phyloP scores from a whole-genome alignment of 2,888 invertebrate species.

The Apotomis betuletana region DNA sequence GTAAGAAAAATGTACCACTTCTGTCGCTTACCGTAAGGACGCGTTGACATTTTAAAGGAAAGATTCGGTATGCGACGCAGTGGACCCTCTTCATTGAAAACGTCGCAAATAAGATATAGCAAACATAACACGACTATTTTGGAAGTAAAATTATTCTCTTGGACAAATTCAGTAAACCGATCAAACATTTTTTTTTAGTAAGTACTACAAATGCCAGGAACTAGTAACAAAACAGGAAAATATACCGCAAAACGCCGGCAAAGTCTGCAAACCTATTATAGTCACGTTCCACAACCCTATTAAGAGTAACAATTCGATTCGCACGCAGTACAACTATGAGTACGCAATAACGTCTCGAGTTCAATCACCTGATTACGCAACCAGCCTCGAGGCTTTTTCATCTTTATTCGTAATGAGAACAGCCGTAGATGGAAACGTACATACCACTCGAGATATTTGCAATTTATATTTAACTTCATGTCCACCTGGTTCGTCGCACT shows the following conservation, averaged over 20 bases:
- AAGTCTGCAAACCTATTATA: slow-evolving; percentile 1
- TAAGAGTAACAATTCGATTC: slow-evolving; percentile 61
- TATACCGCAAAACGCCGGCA: slow-evolving; percentile 2
- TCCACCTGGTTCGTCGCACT: slow-evolving; percentile 7
- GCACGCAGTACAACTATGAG: slow-evolving; percentile 54
- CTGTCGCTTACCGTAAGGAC: too few relatives aligned
- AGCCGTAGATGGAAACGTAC: slow-evolving; percentile 52
- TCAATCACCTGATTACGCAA: slow-evolving; percentile 71
- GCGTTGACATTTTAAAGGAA: too few relatives aligned
- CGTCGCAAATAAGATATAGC: too few relatives aligned
- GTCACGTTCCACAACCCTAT: slow-evolving; percentile 32
- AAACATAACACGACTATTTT: too few relatives aligned
- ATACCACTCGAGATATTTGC: slow-evolving; percentile 34
- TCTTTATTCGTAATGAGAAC: slow-evolving; percentile 52
- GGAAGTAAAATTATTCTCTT: neutral
- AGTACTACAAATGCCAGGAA: neutral
- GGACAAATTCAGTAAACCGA: neutral
- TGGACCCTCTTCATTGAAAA: too few relatives aligned
- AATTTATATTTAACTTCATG: slow-evolving; percentile 8
- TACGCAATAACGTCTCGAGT: slow-evolving; percentile 55
- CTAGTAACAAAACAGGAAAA: slow-evolving; percentile 1
- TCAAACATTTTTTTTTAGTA: too few relatives aligned
- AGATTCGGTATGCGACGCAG: too few relatives aligned
- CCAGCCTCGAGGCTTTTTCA: slow-evolving; percentile 56
- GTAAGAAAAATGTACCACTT: too few relatives aligned